Conservation (phyloP, 2,888 invertebrate species). For the Fabriciana adippe region DNA sequence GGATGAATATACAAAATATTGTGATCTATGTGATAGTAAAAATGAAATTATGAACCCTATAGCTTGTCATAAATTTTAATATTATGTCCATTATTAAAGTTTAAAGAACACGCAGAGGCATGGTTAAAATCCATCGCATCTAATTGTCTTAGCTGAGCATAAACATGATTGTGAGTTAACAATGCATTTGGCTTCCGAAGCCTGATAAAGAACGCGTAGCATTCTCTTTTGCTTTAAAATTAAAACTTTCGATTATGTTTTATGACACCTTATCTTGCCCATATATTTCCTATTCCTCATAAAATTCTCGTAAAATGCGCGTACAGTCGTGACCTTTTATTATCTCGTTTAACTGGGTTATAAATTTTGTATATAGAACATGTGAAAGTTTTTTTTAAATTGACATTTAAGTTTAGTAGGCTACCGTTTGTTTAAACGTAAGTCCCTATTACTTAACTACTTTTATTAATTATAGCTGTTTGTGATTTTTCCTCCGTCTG, state of each 20-base stretch:
- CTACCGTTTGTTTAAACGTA: too few relatives aligned
- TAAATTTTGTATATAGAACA: background rate
- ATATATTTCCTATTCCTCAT: conserved; percentile 11
- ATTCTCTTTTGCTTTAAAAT: conserved; percentile 29
- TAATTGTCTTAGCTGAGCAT: conserved; percentile 36
- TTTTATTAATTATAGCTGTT: too few relatives aligned
- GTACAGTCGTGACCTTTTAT: conserved; percentile 6
- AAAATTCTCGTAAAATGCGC: conserved; percentile 6
- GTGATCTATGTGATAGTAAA: background rate
- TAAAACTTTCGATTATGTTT: conserved; percentile 27
- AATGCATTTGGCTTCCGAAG: conserved; percentile 40
- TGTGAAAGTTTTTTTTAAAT: too few relatives aligned
- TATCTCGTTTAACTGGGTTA: background rate
- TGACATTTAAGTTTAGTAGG: too few relatives aligned
- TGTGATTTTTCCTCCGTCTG: too few relatives aligned
- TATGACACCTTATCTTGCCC: conserved; percentile 19
- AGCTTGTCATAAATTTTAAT: background rate
- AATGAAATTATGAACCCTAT: conserved; percentile 10
- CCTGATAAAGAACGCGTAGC: conserved; percentile 34
- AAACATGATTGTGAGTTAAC: conserved; percentile 36
- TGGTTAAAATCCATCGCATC: conserved; percentile 27
- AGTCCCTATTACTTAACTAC: too few relatives aligned
- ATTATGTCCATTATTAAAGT: conserved; percentile 7
- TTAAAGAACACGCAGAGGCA: conserved; percentile 6
- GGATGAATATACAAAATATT: background rate